Conservation (phyloP, 1,140 invertebrate genomes). For the Mizuhopecten yessoensis region DNA sequence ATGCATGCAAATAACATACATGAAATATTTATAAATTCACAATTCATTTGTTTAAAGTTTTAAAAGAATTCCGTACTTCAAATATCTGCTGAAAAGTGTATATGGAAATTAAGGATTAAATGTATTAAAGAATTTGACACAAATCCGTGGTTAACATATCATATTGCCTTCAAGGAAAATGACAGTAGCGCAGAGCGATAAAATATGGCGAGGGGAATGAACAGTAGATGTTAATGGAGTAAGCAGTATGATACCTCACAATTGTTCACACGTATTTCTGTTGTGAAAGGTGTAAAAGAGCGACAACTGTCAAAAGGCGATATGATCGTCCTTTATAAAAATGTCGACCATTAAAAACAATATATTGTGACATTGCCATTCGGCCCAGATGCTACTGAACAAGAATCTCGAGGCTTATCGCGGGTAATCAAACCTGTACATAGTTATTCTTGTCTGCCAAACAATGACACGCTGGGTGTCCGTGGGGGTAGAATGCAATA, state of each 20-base stretch:
- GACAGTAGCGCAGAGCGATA: not conserved
- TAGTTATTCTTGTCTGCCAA: not conserved
- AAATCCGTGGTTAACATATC: not conserved
- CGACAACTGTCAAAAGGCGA: conserved; percentile 37
- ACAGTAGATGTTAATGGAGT: not conserved
- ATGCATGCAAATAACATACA: no score
- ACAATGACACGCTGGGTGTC: not conserved
- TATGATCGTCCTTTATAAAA: conserved; percentile 39
- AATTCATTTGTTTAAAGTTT: not conserved
- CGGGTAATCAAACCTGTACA: not conserved
- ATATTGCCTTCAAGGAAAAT: not conserved
- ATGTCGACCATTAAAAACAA: conserved; percentile 28
- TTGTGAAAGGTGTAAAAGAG: conserved; percentile 28
- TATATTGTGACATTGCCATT: conserved; percentile 35
- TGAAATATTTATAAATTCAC: not conserved
- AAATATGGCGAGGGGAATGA: not conserved
- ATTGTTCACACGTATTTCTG: conserved; percentile 13
- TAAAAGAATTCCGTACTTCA: not conserved
- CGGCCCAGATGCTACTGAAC: conserved; percentile 24
- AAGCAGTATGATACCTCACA: not conserved
- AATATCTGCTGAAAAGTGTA: conserved; percentile 4
- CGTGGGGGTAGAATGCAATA: not conserved
- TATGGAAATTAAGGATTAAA: conserved; percentile 28
- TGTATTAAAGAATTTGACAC: not conserved
- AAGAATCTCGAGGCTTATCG: not conserved